Conservation (phyloP, 2,797 vertebrate genomes). For the Etheostoma nigrum region DNA sequence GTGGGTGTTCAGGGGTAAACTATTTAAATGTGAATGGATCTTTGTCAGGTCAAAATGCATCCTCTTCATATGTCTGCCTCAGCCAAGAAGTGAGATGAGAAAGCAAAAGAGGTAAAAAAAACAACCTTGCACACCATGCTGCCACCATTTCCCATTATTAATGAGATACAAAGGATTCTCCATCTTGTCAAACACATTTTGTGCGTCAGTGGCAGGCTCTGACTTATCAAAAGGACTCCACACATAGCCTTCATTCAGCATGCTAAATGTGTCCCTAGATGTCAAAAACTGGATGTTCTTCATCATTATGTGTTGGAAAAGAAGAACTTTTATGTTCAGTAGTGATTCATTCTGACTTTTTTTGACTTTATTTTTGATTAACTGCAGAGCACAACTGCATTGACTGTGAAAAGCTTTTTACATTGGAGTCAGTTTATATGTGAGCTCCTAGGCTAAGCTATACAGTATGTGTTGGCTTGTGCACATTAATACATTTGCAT, state of each 20-base stretch:
- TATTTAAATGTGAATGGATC: constrained; percentile 70
- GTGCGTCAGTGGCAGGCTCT: constrained; percentile 8
- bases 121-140: constrained; percentile 13
- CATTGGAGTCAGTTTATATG: neutral
- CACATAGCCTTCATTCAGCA: neutral
- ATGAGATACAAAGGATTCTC: constrained; percentile 18
- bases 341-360: constrained; percentile 1
- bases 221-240: constrained; percentile 16
- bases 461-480: constrained; percentile 1
- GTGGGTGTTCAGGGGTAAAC: constrained; percentile 36
- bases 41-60: constrained; percentile 49
- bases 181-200: constrained; percentile 38
- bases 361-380: constrained; percentile 1
- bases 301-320: neutral
- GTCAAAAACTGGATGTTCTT: constrained; percentile 35
- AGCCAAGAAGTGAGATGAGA: constrained; percentile 25
- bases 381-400: constrained; percentile 5
- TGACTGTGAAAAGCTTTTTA: constrained; percentile 15
- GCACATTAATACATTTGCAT: constrained; percentile 9
- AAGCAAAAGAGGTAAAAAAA: constrained; percentile 21
- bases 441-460: neutral
- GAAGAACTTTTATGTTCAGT: constrained; percentile 4
- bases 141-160: constrained; percentile 37
- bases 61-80: constrained; percentile 40
- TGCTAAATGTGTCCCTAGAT: constrained; percentile 9